Percentiles rank a stretch among this genome's conserved stretches.
phyloP scores from a whole-genome alignment of 2,888 invertebrate species.

The Maniola hyperantus region DNA sequence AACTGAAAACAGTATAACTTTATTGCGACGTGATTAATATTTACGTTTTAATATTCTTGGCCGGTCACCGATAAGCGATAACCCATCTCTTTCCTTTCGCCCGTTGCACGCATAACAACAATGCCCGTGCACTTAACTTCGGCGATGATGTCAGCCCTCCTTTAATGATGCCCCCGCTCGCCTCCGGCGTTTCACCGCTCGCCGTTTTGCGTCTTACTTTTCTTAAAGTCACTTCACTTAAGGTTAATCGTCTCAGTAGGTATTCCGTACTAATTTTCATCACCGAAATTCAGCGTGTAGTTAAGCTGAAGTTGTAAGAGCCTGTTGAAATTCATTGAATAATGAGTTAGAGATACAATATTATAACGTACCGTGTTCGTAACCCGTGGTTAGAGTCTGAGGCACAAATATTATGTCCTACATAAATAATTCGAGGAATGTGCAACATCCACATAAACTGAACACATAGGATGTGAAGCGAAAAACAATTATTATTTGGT shows the following conservation, averaged over 20 bases:
- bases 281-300: neutral
- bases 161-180: slow-evolving; percentile 46
- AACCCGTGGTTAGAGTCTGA: too few relatives aligned
- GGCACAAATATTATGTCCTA: too few relatives aligned
- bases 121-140: slow-evolving; percentile 65
- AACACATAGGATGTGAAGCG: too few relatives aligned
- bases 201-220: slow-evolving; percentile 50
- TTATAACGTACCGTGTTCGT: too few relatives aligned
- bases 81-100: slow-evolving; percentile 68
- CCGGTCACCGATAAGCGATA: slow-evolving; percentile 57
- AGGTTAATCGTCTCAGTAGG: slow-evolving; percentile 2
- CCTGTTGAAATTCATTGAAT: neutral
- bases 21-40: slow-evolving; percentile 46
- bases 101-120: slow-evolving; percentile 66
- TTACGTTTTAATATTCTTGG: slow-evolving; percentile 63
- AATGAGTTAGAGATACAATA: neutral
- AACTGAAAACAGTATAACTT: slow-evolving; percentile 6
- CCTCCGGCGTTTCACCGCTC: slow-evolving; percentile 65
- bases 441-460: too few relatives aligned
- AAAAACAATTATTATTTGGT: too few relatives aligned
- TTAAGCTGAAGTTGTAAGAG: neutral
- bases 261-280: slow-evolving; percentile 9
- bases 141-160: slow-evolving; percentile 79
- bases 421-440: too few relatives aligned
- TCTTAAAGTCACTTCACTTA: slow-evolving; percentile 35